Evolutionary conservation across 2,797 vertebrate genomes (phyloP).

Genomic region (Masticophis lateralis): DNA sequence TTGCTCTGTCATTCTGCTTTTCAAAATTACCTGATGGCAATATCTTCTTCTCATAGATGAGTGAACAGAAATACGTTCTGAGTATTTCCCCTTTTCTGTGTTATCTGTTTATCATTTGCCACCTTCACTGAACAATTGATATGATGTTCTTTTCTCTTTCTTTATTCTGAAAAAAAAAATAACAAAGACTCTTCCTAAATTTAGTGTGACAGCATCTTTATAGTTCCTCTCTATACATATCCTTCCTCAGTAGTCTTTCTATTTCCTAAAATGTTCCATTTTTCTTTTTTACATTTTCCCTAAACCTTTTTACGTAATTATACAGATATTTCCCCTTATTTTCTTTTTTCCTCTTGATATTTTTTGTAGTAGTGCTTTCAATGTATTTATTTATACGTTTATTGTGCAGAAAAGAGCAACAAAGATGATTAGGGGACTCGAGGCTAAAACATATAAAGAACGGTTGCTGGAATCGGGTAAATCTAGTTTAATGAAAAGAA

Average conservation of each 20-base stretch:
- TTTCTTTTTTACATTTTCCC: neutral
- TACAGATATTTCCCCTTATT: neutral
- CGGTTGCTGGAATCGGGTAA: no score
- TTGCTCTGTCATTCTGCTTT: neutral
- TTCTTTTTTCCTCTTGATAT: neutral
- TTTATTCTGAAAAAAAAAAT: neutral
- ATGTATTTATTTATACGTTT: neutral
- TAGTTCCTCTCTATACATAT: neutral
- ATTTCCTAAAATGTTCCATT: neutral
- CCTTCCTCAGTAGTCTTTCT: neutral
- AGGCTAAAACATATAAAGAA: no score
- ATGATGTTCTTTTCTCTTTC: neutral
- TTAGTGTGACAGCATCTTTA: neutral
- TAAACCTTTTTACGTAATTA: neutral
- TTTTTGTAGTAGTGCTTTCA: neutral
- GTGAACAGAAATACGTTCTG: neutral
- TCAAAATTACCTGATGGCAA: neutral
- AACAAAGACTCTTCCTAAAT: neutral
- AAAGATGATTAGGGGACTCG: no score
- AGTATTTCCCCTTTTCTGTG: neutral
- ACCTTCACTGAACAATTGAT: neutral
- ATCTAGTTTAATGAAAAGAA: no score
- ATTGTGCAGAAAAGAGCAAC: no score
- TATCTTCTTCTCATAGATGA: neutral
- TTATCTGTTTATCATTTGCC: neutral